These are phyloP conservation scores for Gobio occitaniae DNA, from an alignment of 2,797 vertebrate genomes.

Conservation along the genomic window DNA sequence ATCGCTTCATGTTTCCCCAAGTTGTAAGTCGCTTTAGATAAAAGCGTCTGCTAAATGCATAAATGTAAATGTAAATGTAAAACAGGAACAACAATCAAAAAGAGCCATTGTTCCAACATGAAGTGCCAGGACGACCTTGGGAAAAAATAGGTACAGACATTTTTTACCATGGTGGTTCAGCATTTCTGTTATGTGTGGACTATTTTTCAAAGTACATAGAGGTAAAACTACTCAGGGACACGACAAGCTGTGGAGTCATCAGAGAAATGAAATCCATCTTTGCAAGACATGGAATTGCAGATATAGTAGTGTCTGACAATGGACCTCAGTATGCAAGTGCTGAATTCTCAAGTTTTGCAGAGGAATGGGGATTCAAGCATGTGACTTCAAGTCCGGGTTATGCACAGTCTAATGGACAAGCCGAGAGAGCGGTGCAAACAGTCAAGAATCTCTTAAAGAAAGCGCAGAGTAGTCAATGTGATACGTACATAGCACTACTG, in stretches of 20 bases:
- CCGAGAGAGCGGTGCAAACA: not conserved
- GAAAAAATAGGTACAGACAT: not conserved
- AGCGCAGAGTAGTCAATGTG: not conserved
- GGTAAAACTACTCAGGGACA: conserved; percentile 40
- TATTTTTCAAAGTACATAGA: conserved; percentile 28
- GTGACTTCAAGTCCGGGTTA: not conserved
- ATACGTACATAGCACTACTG: not conserved
- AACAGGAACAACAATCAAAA: no score
- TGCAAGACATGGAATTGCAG: conserved; percentile 33
- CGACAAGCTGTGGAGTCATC: not conserved
- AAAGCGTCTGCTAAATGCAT: no score
- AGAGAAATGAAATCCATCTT: not conserved
- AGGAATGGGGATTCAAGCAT: not conserved
- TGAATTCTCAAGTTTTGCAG: not conserved
- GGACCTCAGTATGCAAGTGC: conserved; percentile 31
- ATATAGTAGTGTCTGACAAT: conserved; percentile 34
- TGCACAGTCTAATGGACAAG: not conserved
- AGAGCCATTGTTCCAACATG: no score
- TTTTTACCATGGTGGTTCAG: conserved; percentile 3
- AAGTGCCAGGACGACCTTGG: no score
- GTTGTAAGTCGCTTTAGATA: no score
- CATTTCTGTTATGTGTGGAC: not conserved
- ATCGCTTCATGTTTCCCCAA: no score
- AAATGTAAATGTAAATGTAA: no score
- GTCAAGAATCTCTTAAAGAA: no score